Evolutionary conservation across 1,140 invertebrate genomes (phyloP).

Genomic region (Euglossa dilemma): DNA sequence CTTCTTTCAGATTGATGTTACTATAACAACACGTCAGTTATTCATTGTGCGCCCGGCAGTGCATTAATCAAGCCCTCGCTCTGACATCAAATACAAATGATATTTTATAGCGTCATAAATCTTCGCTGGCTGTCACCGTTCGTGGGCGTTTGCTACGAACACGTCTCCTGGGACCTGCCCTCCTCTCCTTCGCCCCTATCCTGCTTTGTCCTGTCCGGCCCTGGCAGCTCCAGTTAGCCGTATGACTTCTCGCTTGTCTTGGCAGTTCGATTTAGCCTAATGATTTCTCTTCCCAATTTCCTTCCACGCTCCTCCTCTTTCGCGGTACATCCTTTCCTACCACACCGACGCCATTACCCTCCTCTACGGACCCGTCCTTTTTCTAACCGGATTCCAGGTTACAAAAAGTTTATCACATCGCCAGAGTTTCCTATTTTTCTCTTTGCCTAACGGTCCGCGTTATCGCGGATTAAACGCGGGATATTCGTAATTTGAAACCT

Average conservation of each 20-base stretch:
- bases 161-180: constrained; percentile 65
- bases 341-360: not conserved
- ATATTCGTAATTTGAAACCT: too few relatives aligned
- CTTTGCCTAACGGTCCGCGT: too few relatives aligned
- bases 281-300: constrained; percentile 57
- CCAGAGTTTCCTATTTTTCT: too few relatives aligned
- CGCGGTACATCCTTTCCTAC: too few relatives aligned
- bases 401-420: too few relatives aligned
- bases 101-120: constrained; percentile 82
- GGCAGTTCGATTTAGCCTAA: constrained; percentile 55
- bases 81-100: constrained; percentile 82
- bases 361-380: too few relatives aligned
- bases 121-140: constrained; percentile 76
- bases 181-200: constrained; percentile 31
- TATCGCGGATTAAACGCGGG: too few relatives aligned
- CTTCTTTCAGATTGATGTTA: constrained; percentile 78
- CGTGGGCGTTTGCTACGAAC: constrained; percentile 73
- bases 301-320: too few relatives aligned
- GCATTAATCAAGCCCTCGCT: constrained; percentile 79
- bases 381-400: too few relatives aligned
- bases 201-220: constrained; percentile 49
- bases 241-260: constrained; percentile 59
- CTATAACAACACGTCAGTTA: constrained; percentile 78
- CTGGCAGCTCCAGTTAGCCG: constrained; percentile 61
- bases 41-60: constrained; percentile 76